Conservation (phyloP, 2,113 vertebrate species). For the Microcebus lehilahytsara region DNA sequence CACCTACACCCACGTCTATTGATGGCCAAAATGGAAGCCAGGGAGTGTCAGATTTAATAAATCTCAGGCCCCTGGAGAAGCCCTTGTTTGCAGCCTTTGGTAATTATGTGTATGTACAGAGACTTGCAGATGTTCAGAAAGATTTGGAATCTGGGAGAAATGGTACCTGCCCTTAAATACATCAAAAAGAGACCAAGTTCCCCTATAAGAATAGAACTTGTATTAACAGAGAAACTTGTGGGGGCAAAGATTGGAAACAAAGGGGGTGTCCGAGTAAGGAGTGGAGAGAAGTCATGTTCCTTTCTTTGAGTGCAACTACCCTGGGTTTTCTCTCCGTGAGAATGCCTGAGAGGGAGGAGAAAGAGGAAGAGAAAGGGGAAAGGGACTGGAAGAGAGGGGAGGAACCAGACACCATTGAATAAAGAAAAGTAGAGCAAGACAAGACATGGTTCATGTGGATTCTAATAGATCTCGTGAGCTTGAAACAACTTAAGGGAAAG, state of each 20-base stretch:
- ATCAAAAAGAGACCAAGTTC: neutral
- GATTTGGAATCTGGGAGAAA: neutral
- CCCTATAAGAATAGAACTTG: neutral
- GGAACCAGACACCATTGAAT: neutral
- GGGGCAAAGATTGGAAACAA: neutral
- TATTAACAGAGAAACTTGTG: neutral
- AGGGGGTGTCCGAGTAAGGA: neutral
- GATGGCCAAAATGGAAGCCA: neutral
- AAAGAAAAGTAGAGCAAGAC: neutral
- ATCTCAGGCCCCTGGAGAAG: neutral
- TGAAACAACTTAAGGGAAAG: conserved; percentile 21
- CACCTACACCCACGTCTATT: no score
- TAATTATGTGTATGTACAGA: neutral
- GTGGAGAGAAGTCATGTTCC: neutral
- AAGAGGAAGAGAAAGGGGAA: neutral
- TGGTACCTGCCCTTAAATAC: neutral
- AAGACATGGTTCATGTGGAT: neutral
- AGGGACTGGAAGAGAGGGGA: neutral
- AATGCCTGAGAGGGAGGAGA: neutral
- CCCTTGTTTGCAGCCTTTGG: neutral
- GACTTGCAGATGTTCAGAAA: neutral
- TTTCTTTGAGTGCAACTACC: neutral
- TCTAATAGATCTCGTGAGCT: neutral
- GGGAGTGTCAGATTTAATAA: neutral
- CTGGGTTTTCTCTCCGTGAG: neutral